Conservation (phyloP, 2,113 vertebrate genomes). For the Calyptommatus sinebrachiatus region DNA sequence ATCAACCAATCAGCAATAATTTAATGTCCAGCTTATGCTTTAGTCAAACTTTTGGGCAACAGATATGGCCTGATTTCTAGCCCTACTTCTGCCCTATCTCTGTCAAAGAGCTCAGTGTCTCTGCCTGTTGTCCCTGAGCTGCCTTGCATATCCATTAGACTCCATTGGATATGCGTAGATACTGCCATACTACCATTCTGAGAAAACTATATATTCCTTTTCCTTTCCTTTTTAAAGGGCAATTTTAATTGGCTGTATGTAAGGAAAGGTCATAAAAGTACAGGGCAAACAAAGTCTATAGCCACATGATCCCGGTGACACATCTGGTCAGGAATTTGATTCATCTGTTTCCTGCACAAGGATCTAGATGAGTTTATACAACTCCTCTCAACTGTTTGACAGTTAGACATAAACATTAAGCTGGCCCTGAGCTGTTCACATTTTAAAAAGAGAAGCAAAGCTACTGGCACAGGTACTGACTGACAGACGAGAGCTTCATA, state of each 20-base stretch:
- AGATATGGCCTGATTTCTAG: too few species aligned
- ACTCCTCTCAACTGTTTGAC: neutral
- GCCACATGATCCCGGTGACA: neutral
- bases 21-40: too few species aligned
- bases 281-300: neutral
- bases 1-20: too few species aligned
- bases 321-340: neutral
- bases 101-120: too few species aligned
- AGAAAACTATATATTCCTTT: neutral
- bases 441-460: neutral
- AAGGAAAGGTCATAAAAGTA: neutral
- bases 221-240: neutral
- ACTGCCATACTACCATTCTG: neutral
- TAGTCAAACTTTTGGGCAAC: too few species aligned
- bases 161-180: neutral
- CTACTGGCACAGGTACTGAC: neutral
- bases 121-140: too few species aligned
- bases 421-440: neutral
- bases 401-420: constrained; percentile 8
- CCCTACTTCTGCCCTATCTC: too few species aligned
- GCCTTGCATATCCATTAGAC: too few species aligned
- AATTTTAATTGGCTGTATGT: neutral
- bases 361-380: neutral
- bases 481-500: neutral
- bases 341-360: neutral